These are phyloP conservation scores for Leptopilina clavipes DNA, from an alignment of 1,140 invertebrate genomes.

Conservation along the genomic window DNA sequence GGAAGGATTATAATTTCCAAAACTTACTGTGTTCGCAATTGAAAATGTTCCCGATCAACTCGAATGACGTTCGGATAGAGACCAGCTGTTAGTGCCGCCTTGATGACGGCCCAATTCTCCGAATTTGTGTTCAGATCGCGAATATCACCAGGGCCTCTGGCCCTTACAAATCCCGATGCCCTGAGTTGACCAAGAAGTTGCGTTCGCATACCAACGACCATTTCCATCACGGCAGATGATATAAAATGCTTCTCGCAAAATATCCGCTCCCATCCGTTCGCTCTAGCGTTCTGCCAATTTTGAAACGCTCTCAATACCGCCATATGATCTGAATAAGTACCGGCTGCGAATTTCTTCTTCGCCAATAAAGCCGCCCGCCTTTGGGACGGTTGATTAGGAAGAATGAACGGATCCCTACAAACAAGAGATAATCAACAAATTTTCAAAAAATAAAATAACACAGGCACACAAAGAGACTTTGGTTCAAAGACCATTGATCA, in stretches of 20 bases:
- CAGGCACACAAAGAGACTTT: neutral
- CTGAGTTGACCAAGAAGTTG: constrained; percentile 91
- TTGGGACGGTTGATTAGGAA: constrained; percentile 82
- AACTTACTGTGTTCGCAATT: constrained; percentile 79
- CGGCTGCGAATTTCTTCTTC: constrained; percentile 83
- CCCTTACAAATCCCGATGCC: constrained; percentile 87
- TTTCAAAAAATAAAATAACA: no score
- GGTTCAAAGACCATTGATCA: no score
- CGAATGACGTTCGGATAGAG: constrained; percentile 91
- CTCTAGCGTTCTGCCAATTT: constrained; percentile 82
- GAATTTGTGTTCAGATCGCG: constrained; percentile 87
- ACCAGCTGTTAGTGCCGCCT: constrained; percentile 90
- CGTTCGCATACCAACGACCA: constrained; percentile 85
- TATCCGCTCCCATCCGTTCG: constrained; percentile 80
- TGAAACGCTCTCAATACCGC: constrained; percentile 90
- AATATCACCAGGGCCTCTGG: constrained; percentile 82
- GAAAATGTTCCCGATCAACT: constrained; percentile 77
- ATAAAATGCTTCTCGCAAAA: constrained; percentile 90
- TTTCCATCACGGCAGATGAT: constrained; percentile 89
- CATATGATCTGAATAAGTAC: constrained; percentile 94
- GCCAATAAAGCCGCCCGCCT: constrained; percentile 78
- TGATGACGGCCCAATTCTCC: constrained; percentile 93
- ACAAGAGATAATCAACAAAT: constrained; percentile 41
- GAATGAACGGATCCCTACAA: constrained; percentile 85
- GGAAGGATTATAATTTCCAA: constrained; percentile 36